phyloP scores from a whole-genome alignment of 2,797 vertebrate species.

The Pipistrellus pipistrellus region DNA sequence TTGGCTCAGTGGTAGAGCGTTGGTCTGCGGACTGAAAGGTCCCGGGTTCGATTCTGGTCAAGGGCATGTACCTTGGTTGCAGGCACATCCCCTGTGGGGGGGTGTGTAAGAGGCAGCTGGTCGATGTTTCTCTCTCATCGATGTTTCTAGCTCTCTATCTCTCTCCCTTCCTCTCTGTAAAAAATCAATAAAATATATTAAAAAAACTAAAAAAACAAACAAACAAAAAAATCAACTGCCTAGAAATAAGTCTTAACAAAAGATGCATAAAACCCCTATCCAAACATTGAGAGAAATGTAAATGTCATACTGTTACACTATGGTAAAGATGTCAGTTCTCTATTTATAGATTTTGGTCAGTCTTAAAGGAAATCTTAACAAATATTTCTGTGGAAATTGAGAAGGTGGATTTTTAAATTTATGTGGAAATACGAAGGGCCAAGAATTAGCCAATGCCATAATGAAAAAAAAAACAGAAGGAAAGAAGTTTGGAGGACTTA shows the following conservation, averaged over 20 bases:
- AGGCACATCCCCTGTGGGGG: too few species aligned
- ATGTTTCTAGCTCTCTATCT: too few species aligned
- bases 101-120: too few species aligned
- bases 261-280: not conserved
- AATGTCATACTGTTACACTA: not conserved
- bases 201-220: too few species aligned
- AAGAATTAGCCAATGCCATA: not conserved
- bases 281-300: not conserved
- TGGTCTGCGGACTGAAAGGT: too few species aligned
- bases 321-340: constrained; percentile 1
- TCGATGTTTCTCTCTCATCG: too few species aligned
- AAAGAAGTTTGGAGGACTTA: not conserved
- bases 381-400: constrained; percentile 51
- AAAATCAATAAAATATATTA: too few species aligned
- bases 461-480: not conserved
- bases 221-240: not conserved
- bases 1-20: too few species aligned
- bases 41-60: too few species aligned
- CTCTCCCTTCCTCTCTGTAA: too few species aligned
- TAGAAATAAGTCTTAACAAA: not conserved
- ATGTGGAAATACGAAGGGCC: not conserved
- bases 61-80: too few species aligned
- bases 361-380: constrained; percentile 38
- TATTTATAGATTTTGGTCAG: constrained; percentile 47
- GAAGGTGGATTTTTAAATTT: constrained; percentile 52